Evolutionary conservation across 2,797 vertebrate species (phyloP).

Genomic region (Cyclopterus lumpus): DNA sequence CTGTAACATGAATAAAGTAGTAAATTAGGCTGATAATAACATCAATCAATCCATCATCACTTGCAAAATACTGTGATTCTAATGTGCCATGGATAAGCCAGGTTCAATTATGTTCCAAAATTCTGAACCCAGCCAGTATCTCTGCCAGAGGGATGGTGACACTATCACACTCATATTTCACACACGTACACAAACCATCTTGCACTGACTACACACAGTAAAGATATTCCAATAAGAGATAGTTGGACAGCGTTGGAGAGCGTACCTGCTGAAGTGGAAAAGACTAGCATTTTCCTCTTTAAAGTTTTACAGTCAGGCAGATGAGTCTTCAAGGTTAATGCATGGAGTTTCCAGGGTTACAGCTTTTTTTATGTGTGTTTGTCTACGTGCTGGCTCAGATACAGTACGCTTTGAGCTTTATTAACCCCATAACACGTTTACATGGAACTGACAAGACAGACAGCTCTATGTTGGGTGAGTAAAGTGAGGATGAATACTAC

Average conservation of each 20-base stretch:
- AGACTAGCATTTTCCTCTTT: slow-evolving; percentile 20
- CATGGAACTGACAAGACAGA: slow-evolving; percentile 5
- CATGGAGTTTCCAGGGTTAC: slow-evolving; percentile 3
- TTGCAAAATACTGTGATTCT: slow-evolving; percentile 11
- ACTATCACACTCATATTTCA: background rate
- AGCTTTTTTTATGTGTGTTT: slow-evolving; percentile 18
- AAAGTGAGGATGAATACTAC: background rate
- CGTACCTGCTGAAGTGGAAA: background rate
- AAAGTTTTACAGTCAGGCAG: background rate
- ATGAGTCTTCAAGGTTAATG: slow-evolving; percentile 30
- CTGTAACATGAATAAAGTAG: background rate
- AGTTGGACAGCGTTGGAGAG: slow-evolving; percentile 34
- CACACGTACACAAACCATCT: background rate
- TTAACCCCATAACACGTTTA: slow-evolving; percentile 17
- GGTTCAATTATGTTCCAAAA: slow-evolving; percentile 4
- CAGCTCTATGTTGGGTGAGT: background rate
- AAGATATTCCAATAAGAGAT: slow-evolving; percentile 24
- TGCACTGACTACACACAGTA: background rate
- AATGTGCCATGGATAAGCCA: slow-evolving; percentile 6
- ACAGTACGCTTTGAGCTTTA: slow-evolving; percentile 9
- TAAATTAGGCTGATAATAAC: background rate
- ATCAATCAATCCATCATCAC: background rate
- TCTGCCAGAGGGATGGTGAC: background rate
- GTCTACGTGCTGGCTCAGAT: slow-evolving; percentile 1
- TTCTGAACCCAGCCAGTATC: slow-evolving; percentile 4